Evolutionary conservation across 2,888 invertebrate genomes (phyloP).

Genomic region (Acleris emargana): DNA sequence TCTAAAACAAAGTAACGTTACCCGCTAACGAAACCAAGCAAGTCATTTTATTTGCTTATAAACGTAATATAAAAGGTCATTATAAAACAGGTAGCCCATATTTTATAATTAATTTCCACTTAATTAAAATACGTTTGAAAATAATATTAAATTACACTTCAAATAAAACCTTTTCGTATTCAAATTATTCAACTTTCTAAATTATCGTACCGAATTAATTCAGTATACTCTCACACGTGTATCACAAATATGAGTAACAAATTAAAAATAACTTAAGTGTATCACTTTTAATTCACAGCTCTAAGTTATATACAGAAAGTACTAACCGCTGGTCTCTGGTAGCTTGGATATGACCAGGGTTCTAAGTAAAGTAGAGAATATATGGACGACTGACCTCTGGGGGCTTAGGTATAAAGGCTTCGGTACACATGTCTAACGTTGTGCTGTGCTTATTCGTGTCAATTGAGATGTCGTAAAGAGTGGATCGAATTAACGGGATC

Average conservation of each 20-base stretch:
- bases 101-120: background rate
- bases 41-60: no score
- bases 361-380: background rate
- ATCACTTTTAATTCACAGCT: no score
- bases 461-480: slow-evolving; percentile 53
- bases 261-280: no score
- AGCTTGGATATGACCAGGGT: background rate
- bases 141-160: slow-evolving; percentile 7
- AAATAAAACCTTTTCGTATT: slow-evolving; percentile 2
- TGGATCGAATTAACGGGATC: slow-evolving; percentile 59
- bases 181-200: background rate
- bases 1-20: no score
- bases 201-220: no score
- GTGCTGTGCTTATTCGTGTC: slow-evolving; percentile 44
- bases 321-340: no score
- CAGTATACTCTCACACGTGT: no score
- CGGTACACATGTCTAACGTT: slow-evolving; percentile 43
- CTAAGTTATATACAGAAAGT: no score
- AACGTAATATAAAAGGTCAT: no score
- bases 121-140: background rate
- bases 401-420: slow-evolving; percentile 1
- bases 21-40: no score
- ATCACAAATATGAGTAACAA: no score
- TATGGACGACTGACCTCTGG: background rate
- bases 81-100: background rate